Conservation (phyloP, 2,888 invertebrate species). For the Serrognathus titanus region DNA sequence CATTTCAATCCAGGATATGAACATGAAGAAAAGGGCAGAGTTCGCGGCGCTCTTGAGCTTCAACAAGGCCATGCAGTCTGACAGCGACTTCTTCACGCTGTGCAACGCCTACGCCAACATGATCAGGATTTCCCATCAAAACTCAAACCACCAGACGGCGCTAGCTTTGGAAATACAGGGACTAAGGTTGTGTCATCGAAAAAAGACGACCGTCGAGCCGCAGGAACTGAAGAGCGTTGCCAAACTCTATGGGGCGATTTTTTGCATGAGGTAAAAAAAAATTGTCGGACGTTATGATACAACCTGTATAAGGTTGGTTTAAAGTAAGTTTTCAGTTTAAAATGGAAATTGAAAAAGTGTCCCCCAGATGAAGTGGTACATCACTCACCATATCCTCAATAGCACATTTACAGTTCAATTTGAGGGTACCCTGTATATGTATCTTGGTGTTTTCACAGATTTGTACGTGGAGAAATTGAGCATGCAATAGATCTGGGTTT, state of each 20-base stretch:
- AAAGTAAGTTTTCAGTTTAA: too few species aligned
- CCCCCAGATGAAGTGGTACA: too few species aligned
- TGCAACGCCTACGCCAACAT: constrained; percentile 57
- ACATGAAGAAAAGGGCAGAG: constrained; percentile 49
- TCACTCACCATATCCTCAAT: too few species aligned
- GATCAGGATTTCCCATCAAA: constrained; percentile 44
- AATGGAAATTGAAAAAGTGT: too few species aligned
- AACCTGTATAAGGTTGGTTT: too few species aligned
- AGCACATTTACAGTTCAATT: not conserved
- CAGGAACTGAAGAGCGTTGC: constrained; percentile 50
- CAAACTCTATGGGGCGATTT: constrained; percentile 48
- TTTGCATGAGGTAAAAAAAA: constrained; percentile 42
- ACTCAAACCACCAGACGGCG: constrained; percentile 31
- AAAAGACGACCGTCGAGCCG: constrained; percentile 43
- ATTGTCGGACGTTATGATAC: too few species aligned
- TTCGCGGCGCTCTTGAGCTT: constrained; percentile 59
- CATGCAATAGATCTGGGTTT: constrained; percentile 47
- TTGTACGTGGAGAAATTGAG: constrained; percentile 41
- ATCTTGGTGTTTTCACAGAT: constrained; percentile 14
- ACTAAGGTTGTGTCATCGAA: constrained; percentile 45
- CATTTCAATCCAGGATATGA: constrained; percentile 30
- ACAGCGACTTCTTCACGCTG: constrained; percentile 54
- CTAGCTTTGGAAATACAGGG: constrained; percentile 47
- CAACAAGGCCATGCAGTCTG: constrained; percentile 52
- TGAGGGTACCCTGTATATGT: not conserved